These are phyloP conservation scores for Drosophila eugracilis DNA, from an alignment of 1,140 invertebrate species.

Conservation along the genomic window DNA sequence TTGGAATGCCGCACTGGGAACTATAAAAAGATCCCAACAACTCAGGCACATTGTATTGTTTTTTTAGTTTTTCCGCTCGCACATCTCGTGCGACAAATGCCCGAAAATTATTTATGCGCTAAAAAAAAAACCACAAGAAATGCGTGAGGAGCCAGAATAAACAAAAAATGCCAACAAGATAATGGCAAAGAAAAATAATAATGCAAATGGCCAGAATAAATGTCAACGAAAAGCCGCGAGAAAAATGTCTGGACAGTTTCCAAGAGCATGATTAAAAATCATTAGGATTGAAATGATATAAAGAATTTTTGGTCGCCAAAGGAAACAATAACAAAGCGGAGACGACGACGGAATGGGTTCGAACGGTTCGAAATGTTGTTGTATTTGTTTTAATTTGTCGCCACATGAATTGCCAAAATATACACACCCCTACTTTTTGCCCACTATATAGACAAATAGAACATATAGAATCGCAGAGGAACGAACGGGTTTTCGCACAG, in stretches of 20 bases:
- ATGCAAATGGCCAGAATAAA: slow-evolving; percentile 47
- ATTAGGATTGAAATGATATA: slow-evolving; percentile 58
- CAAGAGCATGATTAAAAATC: slow-evolving; percentile 59
- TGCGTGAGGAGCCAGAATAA: slow-evolving; percentile 18
- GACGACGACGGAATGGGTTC: neutral
- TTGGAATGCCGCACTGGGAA: slow-evolving; percentile 36
- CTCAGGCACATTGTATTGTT: slow-evolving; percentile 18
- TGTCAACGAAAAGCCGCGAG: slow-evolving; percentile 26
- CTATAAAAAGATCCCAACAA: slow-evolving; percentile 35
- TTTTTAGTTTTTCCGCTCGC: slow-evolving; percentile 15
- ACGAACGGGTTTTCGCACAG: slow-evolving; percentile 61
- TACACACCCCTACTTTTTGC: slow-evolving; percentile 6
- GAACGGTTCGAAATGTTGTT: slow-evolving; percentile 28
- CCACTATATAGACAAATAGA: slow-evolving; percentile 5
- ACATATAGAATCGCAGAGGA: slow-evolving; percentile 38
- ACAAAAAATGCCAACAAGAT: neutral
- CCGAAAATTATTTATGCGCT: slow-evolving; percentile 67
- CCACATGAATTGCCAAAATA: slow-evolving; percentile 77
- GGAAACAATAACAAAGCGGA: slow-evolving; percentile 21
- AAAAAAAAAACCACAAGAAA: slow-evolving; percentile 39
- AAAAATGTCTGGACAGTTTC: slow-evolving; percentile 51
- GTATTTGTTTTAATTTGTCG: slow-evolving; percentile 77
- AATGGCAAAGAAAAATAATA: slow-evolving; percentile 23
- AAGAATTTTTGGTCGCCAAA: slow-evolving; percentile 33
- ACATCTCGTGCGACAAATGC: slow-evolving; percentile 75